Base-by-base conservation (phyloP, 2,888 invertebrate genomes). In the Scelioninae gen. 1 region DNA sequence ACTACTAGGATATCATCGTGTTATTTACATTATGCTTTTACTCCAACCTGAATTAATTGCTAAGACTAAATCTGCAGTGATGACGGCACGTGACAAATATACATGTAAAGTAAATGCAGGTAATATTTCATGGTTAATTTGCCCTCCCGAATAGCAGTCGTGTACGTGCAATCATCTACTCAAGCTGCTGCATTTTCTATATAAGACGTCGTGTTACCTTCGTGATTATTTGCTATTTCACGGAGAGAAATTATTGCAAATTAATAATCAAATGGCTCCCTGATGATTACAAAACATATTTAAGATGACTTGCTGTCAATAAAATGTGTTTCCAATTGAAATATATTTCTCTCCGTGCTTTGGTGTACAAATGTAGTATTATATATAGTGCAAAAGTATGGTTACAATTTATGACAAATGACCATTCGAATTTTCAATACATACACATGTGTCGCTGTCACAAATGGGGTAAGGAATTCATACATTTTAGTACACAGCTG, bases 111-210 rank as follows among this genome's bases (percentile, higher is more conserved):
- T n/a, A 69, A 79, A 78, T 55, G 65, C 79, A 79, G 72, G 72
- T 55, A 72, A 72, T 79, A 58, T 55, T 56, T 47, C 29, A 71
- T 58, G 38, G 58, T 60, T 43, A 68, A 66, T 78, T 78, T 78
- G 62, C 56, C 68, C 16, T 40, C 43, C 34, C 34, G 51, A 65
- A 29, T 31, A 29, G 55, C 58, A 32, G n/a, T 58, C 16, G 77
- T 63, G 69, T 77, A 77, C 77, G 78, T 78, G 69, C 69, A 63
- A 78, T 78, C 63, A 71, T 78, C 71, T 78, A 78, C 78, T 62
- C 31, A 78, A 78, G 78, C 78, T 71, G 58, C 49, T 78, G 78
- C 58, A 71, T 43, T 32, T 62, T 77, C 63, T 77, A 62, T 76
- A 62, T 56, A n/a, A n/a, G 13, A 23, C 51, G 32, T 66, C 13